These are phyloP conservation scores for Pangasius sanitwongsei DNA, from an alignment of 2,797 vertebrate genomes.

Conservation along the genomic window DNA sequence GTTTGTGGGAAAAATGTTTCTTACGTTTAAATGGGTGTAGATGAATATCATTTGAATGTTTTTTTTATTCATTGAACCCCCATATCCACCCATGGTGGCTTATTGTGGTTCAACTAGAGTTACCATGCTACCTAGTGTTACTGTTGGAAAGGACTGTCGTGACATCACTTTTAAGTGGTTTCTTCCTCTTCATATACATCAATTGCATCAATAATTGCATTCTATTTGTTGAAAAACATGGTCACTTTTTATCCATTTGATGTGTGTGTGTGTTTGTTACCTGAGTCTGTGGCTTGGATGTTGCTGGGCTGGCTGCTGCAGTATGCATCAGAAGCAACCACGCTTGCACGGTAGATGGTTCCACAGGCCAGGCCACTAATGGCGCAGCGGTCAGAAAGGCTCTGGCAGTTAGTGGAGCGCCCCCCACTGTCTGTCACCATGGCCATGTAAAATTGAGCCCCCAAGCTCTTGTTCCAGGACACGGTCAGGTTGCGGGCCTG, in stretches of 20 bases:
- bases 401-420: constrained; percentile 69
- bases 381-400: constrained; percentile 64
- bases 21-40: neutral
- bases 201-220: neutral
- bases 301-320: constrained; percentile 70
- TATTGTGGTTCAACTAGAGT: neutral
- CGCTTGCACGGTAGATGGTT: constrained; percentile 67
- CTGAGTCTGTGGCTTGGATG: constrained; percentile 58
- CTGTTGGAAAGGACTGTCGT: neutral
- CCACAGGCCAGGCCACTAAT: constrained; percentile 72
- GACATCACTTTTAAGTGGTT: neutral
- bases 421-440: constrained; percentile 65
- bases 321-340: constrained; percentile 72
- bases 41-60: neutral
- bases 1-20: neutral
- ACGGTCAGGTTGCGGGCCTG: constrained; percentile 59
- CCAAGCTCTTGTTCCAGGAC: constrained; percentile 69
- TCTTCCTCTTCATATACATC: neutral
- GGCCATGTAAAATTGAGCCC: constrained; percentile 72
- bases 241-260: neutral
- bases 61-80: neutral
- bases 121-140: neutral
- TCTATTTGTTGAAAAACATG: neutral
- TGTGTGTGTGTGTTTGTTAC: constrained; percentile 55
- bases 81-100: neutral